Conservation (phyloP, 2,113 vertebrate species). For the Progne subis region DNA sequence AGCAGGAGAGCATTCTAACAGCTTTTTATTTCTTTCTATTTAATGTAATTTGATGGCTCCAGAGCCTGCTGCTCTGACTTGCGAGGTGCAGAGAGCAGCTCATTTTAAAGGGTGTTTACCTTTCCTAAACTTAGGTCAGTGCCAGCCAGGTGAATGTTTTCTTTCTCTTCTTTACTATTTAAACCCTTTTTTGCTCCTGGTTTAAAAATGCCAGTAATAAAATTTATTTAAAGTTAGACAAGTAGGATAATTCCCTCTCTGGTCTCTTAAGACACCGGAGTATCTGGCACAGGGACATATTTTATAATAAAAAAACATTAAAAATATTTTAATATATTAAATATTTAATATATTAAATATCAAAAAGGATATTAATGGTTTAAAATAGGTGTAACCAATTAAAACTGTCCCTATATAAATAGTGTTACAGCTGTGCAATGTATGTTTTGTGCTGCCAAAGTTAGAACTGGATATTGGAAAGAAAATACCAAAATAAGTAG, state of each 20-base stretch:
- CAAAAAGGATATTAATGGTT: background rate
- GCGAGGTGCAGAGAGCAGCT: background rate
- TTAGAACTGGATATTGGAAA: background rate
- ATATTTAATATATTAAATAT: too few species aligned
- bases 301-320: slow-evolving; percentile 3
- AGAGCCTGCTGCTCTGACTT: background rate
- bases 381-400: background rate
- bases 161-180: background rate
- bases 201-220: background rate
- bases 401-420: background rate
- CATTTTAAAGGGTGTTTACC: background rate
- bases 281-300: background rate
- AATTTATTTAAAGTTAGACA: background rate
- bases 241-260: background rate
- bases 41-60: background rate
- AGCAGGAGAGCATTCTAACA: background rate
- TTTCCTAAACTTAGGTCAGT: background rate
- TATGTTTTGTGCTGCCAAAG: background rate
- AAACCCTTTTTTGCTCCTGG: background rate
- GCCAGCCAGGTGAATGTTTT: background rate
- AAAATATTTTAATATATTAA: too few species aligned
- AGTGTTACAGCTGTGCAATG: background rate
- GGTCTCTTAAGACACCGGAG: background rate
- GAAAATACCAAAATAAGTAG: background rate
- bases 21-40: background rate